A percentile compares a stretch with the other conserved stretches of the same genome.
Conservation (phyloP, 1,140 invertebrate species). For the Drosophila orosa region DNA sequence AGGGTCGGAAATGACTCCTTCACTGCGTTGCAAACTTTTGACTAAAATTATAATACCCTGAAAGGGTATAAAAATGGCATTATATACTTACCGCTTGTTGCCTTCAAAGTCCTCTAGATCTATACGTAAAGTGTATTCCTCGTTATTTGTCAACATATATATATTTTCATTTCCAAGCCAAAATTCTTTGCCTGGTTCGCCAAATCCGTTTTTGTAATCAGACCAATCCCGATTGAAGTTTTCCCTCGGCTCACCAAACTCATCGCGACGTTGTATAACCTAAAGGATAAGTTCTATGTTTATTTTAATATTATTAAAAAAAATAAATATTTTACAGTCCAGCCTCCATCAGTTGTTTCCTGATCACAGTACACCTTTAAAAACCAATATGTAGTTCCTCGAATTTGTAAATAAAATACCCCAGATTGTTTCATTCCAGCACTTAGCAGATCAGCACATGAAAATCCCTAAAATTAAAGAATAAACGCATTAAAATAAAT, state of each 20-base stretch:
- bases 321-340: constrained; percentile 91
- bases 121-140: constrained; percentile 94
- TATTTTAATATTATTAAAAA: not conserved
- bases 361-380: constrained; percentile 96
- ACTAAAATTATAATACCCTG: no score
- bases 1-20: no score
- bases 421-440: constrained; percentile 94
- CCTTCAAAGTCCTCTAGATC: constrained; percentile 97
- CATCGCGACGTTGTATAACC: constrained; percentile 95
- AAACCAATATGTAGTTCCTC: constrained; percentile 96
- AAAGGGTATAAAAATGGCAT: no score
- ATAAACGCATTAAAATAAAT: not conserved
- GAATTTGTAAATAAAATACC: constrained; percentile 94
- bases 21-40: no score
- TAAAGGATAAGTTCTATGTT: constrained; percentile 77
- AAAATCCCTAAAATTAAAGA: constrained; percentile 88
- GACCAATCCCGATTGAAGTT: constrained; percentile 97
- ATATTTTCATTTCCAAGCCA: constrained; percentile 98
- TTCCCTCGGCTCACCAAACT: constrained; percentile 93
- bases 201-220: constrained; percentile 98
- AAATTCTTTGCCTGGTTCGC: constrained; percentile 94
- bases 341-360: constrained; percentile 94
- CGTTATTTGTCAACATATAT: constrained; percentile 97
- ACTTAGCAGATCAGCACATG: constrained; percentile 92
- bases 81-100: constrained; percentile 89